Percentiles rank a stretch among this genome's conserved stretches.
Conservation (phyloP, 2,113 vertebrate genomes). For the Callipepla squamata region DNA sequence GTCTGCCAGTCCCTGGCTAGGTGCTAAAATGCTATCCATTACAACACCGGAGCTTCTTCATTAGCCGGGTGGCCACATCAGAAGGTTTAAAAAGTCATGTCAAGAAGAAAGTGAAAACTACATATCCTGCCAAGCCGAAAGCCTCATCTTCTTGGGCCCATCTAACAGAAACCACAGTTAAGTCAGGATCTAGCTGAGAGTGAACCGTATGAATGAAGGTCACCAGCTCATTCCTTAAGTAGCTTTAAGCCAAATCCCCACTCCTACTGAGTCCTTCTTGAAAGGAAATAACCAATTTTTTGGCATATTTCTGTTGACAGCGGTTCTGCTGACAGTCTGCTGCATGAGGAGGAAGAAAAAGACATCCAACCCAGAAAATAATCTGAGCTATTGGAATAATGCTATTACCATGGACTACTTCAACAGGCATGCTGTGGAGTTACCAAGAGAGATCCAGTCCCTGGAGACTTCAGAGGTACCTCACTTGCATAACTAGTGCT, state of each 20-base stretch:
- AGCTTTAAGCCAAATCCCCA: rapidly evolving
- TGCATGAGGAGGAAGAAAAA: conserved; percentile 97
- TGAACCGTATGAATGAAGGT: rapidly evolving
- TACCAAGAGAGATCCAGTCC: conserved; percentile 94
- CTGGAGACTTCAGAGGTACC: conserved; percentile 94
- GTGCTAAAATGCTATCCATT: background rate
- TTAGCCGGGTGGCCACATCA: background rate
- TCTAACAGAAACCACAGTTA: too few species aligned
- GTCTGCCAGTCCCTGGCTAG: background rate
- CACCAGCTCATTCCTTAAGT: background rate
- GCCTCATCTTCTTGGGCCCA: background rate
- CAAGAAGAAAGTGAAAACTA: background rate
- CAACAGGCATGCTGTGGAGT: conserved; percentile 93
- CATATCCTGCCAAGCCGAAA: background rate
- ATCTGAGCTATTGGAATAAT: conserved; percentile 99
- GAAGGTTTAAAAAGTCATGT: background rate
- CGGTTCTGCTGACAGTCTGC: conserved; percentile 94
- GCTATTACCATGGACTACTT: conserved; percentile 99
- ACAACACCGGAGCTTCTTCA: background rate
- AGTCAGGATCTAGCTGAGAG: background rate
- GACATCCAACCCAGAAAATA: conserved; percentile 93
- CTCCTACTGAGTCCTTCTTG: background rate
- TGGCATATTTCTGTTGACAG: conserved; percentile 73
- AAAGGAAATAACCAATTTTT: conserved; percentile 11
- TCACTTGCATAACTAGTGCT: background rate